phyloP scores from a whole-genome alignment of 2,797 vertebrate species.

The Notolabrus celidotus region DNA sequence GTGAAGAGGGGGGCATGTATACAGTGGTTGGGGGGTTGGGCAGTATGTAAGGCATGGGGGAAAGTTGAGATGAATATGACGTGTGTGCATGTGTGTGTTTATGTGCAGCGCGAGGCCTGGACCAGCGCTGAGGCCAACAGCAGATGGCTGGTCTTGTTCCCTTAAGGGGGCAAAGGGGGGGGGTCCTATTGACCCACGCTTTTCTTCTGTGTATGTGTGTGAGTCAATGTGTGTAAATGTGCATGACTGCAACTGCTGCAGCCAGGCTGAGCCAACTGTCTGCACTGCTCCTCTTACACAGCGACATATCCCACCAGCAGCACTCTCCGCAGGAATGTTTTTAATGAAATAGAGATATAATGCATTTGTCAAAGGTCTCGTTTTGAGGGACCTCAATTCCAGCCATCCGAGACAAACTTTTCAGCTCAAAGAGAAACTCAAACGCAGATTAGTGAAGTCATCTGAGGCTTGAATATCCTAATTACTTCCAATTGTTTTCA shows the following conservation, averaged over 20 bases:
- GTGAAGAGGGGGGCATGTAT: slow-evolving; percentile 32
- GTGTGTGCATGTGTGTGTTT: slow-evolving; percentile 32
- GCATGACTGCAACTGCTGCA: slow-evolving; percentile 66
- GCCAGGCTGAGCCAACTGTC: slow-evolving; percentile 73
- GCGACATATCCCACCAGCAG: slow-evolving; percentile 54
- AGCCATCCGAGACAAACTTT: slow-evolving; percentile 4
- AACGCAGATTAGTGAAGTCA: neutral
- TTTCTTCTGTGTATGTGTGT: slow-evolving; percentile 38
- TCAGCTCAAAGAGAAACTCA: neutral
- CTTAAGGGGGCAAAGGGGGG: slow-evolving; percentile 17
- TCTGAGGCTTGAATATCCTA: neutral
- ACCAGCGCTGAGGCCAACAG: slow-evolving; percentile 52
- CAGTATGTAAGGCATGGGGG: slow-evolving; percentile 57
- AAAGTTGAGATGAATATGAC: slow-evolving; percentile 56
- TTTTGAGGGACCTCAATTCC: slow-evolving; percentile 16
- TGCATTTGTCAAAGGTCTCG: slow-evolving; percentile 29
- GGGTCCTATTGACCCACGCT: slow-evolving; percentile 62
- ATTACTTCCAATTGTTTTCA: slow-evolving; percentile 25
- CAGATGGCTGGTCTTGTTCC: slow-evolving; percentile 76
- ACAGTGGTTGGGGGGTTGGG: slow-evolving; percentile 54
- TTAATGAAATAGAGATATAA: slow-evolving; percentile 58
- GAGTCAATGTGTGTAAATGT: slow-evolving; percentile 14
- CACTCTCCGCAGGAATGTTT: slow-evolving; percentile 59
- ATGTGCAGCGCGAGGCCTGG: slow-evolving; percentile 48
- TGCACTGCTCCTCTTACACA: slow-evolving; percentile 71